These are phyloP conservation scores for Lasioglossum villosulum DNA, from an alignment of 2,888 invertebrate genomes.

Conservation along the genomic window DNA sequence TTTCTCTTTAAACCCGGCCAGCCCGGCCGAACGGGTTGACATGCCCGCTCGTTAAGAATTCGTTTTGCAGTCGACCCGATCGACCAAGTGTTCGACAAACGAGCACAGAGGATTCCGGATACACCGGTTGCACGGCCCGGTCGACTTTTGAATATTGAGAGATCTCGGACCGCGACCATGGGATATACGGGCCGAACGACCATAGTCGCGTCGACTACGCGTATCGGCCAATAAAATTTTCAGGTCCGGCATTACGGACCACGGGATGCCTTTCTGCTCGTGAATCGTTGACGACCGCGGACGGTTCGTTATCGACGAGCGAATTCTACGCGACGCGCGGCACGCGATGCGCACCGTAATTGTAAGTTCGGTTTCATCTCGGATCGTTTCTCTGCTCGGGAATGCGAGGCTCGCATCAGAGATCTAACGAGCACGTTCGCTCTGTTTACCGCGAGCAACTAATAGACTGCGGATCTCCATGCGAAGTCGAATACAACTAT, in stretches of 20 bases:
- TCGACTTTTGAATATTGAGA: constrained; percentile 45
- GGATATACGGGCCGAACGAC: constrained; percentile 4
- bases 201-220: constrained; percentile 1
- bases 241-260: constrained; percentile 37
- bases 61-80: background rate
- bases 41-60: background rate
- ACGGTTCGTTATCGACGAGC: constrained; percentile 63
- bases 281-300: constrained; percentile 54
- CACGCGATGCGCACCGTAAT: background rate
- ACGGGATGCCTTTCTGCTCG: constrained; percentile 24
- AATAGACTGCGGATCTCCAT: no score
- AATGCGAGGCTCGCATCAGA: background rate
- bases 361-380: background rate
- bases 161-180: constrained; percentile 32
- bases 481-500: no score
- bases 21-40: background rate
- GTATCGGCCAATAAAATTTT: constrained; percentile 59
- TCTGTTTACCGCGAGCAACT: no score
- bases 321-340: constrained; percentile 56
- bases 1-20: constrained; percentile 1
- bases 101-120: background rate
- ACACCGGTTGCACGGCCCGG: background rate
- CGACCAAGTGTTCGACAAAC: constrained; percentile 33
- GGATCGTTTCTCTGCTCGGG: background rate
- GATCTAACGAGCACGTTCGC: background rate